Evolutionary conservation across 2,888 invertebrate genomes (phyloP).

Genomic region (Timema podura): DNA sequence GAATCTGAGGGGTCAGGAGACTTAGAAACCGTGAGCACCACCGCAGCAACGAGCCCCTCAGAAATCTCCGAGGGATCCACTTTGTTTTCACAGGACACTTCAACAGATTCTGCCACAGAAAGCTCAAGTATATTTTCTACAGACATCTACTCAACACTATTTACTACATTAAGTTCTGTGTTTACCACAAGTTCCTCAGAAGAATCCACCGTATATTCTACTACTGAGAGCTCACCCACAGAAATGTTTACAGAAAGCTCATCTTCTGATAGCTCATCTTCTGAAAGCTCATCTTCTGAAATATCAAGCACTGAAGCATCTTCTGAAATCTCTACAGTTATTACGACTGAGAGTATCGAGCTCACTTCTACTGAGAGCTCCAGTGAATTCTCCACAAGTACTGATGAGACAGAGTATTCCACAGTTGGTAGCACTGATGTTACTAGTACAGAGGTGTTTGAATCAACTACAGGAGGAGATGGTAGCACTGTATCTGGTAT

Average conservation of each 20-base stretch:
- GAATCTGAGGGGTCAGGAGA: slow-evolving; percentile 13
- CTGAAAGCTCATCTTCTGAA: slow-evolving; percentile 12
- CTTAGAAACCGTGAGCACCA: not conserved
- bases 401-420: no score
- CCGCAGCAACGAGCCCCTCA: not conserved
- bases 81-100: not conserved
- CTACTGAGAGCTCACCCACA: not conserved
- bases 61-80: not conserved
- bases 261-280: no score
- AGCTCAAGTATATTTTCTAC: not conserved
- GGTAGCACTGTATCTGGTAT: no score
- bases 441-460: no score
- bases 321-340: slow-evolving; percentile 23
- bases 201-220: not conserved
- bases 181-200: slow-evolving; percentile 12
- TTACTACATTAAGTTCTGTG: slow-evolving; percentile 11
- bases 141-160: not conserved
- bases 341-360: no score
- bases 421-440: no score
- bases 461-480: no score
- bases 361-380: no score
- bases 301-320: slow-evolving; percentile 23
- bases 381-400: no score
- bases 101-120: slow-evolving; percentile 7
- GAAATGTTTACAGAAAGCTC: not conserved